These are phyloP conservation scores for Melitaea athalia DNA, from an alignment of 2,888 invertebrate genomes.

Conservation along the genomic window DNA sequence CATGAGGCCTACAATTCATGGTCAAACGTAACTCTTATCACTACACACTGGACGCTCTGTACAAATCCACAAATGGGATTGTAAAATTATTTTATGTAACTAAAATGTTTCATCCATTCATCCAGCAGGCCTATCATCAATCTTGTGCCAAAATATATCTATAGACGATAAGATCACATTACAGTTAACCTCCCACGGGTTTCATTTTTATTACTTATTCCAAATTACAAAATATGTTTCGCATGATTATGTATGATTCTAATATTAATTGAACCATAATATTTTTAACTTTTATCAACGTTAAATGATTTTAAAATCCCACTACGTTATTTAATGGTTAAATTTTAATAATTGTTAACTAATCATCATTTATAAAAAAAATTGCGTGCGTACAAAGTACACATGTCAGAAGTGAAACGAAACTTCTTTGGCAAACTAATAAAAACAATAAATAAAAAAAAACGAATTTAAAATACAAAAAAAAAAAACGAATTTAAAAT, in stretches of 20 bases:
- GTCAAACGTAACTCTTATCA: not conserved
- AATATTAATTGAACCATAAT: not conserved
- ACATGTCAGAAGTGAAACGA: too few relatives aligned
- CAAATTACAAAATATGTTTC: not conserved
- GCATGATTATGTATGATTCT: not conserved
- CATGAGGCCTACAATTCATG: too few relatives aligned
- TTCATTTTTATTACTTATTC: not conserved
- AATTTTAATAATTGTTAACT: too few relatives aligned
- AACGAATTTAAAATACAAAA: too few relatives aligned
- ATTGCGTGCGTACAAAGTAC: too few relatives aligned
- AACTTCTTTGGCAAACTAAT: too few relatives aligned
- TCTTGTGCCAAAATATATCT: conserved; percentile 3
- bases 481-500: too few relatives aligned
- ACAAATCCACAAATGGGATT: not conserved
- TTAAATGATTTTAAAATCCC: not conserved
- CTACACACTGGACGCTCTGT: not conserved
- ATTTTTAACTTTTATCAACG: not conserved
- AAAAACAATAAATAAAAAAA: too few relatives aligned
- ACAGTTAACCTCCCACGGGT: conserved; percentile 3
- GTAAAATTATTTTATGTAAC: not conserved
- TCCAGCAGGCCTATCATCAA: conserved; percentile 1
- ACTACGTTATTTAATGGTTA: not conserved
- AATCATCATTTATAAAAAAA: too few relatives aligned
- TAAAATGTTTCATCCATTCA: not conserved
- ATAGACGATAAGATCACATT: conserved; percentile 15